phyloP scores from a whole-genome alignment of 2,888 invertebrate genomes.

The Dichetophora obliterata region DNA sequence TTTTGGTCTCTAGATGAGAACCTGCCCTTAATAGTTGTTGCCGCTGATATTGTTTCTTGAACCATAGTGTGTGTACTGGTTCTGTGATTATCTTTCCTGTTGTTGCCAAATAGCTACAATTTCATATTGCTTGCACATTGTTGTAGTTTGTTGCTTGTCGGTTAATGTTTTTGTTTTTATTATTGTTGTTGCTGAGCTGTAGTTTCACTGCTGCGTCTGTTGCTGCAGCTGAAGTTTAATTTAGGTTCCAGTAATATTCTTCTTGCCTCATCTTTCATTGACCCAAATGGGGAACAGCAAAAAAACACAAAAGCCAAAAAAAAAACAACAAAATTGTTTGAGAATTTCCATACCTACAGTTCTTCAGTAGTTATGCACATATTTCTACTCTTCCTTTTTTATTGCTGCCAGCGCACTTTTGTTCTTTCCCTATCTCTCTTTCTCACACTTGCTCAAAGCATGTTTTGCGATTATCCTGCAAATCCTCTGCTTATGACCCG shows the following conservation, averaged over 20 bases:
- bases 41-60: no score
- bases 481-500: neutral
- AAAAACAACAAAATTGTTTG: no score
- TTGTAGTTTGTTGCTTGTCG: neutral
- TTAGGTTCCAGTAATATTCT: neutral
- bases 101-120: conserved; percentile 21
- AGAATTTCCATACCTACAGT: neutral
- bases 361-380: neutral
- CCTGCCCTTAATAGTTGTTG: no score
- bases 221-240: conserved; percentile 21
- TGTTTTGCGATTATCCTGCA: neutral
- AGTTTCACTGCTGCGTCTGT: conserved; percentile 10
- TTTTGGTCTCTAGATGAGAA: no score
- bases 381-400: neutral
- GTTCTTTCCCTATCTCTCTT: neutral
- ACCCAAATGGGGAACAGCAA: neutral
- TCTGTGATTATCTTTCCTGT: neutral
- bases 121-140: conserved; percentile 5
- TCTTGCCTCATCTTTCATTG: conserved; percentile 25
- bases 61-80: no score
- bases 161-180: neutral
- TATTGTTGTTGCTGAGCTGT: neutral
- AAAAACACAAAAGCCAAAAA: no score
- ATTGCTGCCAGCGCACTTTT: neutral
- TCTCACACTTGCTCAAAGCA: neutral